These are phyloP conservation scores for Biston stratarius DNA, from an alignment of 2,888 invertebrate genomes.

Conservation along the genomic window DNA sequence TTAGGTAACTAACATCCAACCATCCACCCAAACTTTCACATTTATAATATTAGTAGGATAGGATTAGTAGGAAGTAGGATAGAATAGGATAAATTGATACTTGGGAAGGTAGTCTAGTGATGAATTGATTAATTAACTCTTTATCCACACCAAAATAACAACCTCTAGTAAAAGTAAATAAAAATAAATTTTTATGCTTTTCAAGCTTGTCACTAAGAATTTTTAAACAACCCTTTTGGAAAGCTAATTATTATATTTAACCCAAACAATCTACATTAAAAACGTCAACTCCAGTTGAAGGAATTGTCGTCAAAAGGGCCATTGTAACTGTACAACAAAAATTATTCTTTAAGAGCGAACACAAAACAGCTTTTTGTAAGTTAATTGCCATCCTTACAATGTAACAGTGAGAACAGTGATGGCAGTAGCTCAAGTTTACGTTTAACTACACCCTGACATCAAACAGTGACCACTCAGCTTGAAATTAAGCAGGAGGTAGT, in stretches of 20 bases:
- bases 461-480: too few relatives aligned
- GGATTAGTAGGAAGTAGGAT: too few relatives aligned
- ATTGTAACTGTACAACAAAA: slow-evolving; percentile 35
- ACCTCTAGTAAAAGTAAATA: background rate
- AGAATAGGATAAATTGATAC: too few relatives aligned
- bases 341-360: slow-evolving; percentile 40
- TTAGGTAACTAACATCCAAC: too few relatives aligned
- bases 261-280: slow-evolving; percentile 31
- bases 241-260: slow-evolving; percentile 30
- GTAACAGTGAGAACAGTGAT: slow-evolving; percentile 10
- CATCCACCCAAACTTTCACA: too few relatives aligned
- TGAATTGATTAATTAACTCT: background rate
- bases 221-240: slow-evolving; percentile 9
- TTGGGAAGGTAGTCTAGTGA: background rate
- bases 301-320: slow-evolving; percentile 34
- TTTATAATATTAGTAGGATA: too few relatives aligned
- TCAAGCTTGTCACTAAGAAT: background rate
- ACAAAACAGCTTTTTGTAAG: slow-evolving; percentile 45
- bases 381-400: slow-evolving; percentile 46
- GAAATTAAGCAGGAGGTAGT: too few relatives aligned
- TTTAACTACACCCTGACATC: too few relatives aligned
- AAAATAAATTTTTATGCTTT: background rate
- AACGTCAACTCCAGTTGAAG: slow-evolving; percentile 31
- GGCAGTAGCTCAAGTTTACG: slow-evolving; percentile 6
- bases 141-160: too few relatives aligned